Conservation (phyloP, 2,113 vertebrate species). For the Cercopithecus mona region DNA sequence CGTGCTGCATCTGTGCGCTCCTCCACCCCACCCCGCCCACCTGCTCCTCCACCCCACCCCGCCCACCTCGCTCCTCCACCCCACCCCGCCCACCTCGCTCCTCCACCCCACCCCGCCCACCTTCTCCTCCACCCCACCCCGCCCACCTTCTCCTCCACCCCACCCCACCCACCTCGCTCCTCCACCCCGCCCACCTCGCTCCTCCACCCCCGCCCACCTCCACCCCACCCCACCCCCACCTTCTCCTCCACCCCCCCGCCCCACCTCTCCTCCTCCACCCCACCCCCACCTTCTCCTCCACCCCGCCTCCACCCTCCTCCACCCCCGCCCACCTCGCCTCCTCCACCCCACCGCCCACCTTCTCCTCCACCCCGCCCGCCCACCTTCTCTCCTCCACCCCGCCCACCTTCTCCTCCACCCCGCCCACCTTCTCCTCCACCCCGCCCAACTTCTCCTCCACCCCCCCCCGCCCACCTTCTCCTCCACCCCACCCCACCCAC, state of each 20-base stretch:
- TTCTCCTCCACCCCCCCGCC: fast-evolving
- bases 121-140: fast-evolving
- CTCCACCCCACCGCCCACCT: fast-evolving
- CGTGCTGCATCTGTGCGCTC: neutral
- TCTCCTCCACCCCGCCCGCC: fast-evolving
- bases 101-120: fast-evolving
- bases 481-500: fast-evolving
- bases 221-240: too few species aligned
- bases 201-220: fast-evolving
- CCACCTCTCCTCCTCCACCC: fast-evolving
- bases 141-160: fast-evolving
- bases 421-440: too few species aligned
- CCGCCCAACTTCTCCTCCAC: fast-evolving
- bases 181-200: too few species aligned
- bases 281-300: too few species aligned
- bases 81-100: too few species aligned
- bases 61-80: fast-evolving
- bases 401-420: fast-evolving
- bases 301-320: too few species aligned
- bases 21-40: fast-evolving
- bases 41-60: fast-evolving
- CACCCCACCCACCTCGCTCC: fast-evolving
- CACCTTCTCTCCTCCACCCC: too few species aligned
- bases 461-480: too few species aligned
- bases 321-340: fast-evolving